Base-by-base conservation (phyloP, 92 coral and sea anemone species). In the Epizoanthus illoricatus region DNA sequence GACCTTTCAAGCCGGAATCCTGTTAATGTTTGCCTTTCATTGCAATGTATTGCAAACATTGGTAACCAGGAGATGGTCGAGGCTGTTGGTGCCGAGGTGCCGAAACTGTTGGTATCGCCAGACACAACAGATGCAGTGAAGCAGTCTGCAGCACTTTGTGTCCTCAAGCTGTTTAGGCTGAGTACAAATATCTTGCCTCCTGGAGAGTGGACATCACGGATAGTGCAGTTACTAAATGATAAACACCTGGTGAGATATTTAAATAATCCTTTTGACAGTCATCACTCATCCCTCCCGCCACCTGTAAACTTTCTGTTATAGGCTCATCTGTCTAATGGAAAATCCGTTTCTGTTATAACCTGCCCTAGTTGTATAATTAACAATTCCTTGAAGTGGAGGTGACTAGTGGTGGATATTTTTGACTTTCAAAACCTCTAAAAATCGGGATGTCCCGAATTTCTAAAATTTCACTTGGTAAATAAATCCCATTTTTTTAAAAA, bases 31-130 rank as follows among this genome's bases (percentile, higher is more conserved):
- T 93, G 97, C 86, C 92, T 95, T 6, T 96, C 98, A 13, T 89
- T 95, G 23, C 98, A 95, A 82, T 95, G 98, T 75, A 95, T 95
- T 70, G 96, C 98, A 18, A 95, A 95, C 84, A 95, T 95, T 4
- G 98, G 98, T 20, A 95, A 93, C 71, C 91, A 92, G 7, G 98
- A 95, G 79, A 95, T 95, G 98, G 98, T 95, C 8, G 99, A 97
- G 64, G 97, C 94, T 5, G 93, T 97, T 59, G 95, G 97, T 2
- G 79, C 90, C 0, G 99, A 97, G 86, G 94, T 97, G n/a, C 99
- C 99, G 11, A 97, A 97, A 88, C 90, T 97, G 33, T 79, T 97
- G 70, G 97, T 97, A 9, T 97, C 99, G 0, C 98, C 98, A 11
- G 99, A 97, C 40, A 97, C 99, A 40, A 88, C 91, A 39, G 99